phyloP scores from a whole-genome alignment of 2,888 invertebrate genomes.

The Ctenicera cuprea region DNA sequence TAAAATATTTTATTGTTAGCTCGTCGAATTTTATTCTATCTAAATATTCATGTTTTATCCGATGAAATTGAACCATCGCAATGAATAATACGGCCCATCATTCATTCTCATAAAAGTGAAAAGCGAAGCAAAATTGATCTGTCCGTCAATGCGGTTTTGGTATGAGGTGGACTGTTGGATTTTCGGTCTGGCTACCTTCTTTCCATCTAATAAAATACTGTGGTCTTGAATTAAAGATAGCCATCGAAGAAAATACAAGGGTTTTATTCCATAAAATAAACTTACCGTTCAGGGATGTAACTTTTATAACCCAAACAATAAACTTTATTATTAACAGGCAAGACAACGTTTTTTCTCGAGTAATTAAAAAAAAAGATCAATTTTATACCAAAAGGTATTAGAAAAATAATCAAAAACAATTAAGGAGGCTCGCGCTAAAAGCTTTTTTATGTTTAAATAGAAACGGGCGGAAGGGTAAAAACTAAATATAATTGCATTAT shows the following conservation, averaged over 20 bases:
- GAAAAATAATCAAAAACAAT: no score
- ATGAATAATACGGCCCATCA: constrained; percentile 1
- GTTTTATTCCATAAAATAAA: background rate
- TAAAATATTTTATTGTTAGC: no score
- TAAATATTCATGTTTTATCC: background rate
- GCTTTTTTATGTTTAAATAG: no score
- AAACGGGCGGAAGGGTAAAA: no score
- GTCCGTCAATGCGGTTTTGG: background rate
- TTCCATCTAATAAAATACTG: background rate
- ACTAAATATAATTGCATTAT: no score
- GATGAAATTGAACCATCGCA: background rate
- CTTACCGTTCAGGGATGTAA: background rate
- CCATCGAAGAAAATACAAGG: background rate
- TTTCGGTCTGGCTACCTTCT: background rate
- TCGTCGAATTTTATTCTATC: background rate
- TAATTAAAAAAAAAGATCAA: no score
- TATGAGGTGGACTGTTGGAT: background rate
- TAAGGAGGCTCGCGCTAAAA: no score
- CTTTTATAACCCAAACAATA: background rate
- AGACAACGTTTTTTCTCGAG: no score
- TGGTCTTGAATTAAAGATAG: background rate
- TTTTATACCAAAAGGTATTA: no score
- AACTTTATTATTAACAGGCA: no score
- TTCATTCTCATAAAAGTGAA: constrained; percentile 14
- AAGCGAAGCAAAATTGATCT: constrained; percentile 1